These are phyloP conservation scores for Drosophila paranaensis DNA, from an alignment of 2,888 invertebrate species.

Conservation along the genomic window DNA sequence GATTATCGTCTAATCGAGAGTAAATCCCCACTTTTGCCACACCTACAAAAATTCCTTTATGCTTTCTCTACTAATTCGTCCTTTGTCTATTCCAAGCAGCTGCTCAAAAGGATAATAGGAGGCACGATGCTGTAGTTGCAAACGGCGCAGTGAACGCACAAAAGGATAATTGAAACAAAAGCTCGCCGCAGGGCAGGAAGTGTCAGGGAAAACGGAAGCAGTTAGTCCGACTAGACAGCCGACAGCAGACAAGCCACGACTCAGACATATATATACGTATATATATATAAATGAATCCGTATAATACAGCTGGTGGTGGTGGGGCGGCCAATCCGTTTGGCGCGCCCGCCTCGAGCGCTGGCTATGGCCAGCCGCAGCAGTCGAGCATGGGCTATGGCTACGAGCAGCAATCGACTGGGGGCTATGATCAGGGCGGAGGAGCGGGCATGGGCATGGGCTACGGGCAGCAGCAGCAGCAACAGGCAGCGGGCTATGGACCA, in stretches of 20 bases:
- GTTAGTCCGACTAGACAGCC: slow-evolving; percentile 17
- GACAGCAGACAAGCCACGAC: slow-evolving; percentile 12
- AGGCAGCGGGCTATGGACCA: slow-evolving; percentile 74
- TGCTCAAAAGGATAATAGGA: slow-evolving; percentile 44
- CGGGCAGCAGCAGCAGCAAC: slow-evolving; percentile 52
- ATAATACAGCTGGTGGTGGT: slow-evolving; percentile 56
- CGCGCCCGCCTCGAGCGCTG: slow-evolving; percentile 54
- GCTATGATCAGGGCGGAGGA: slow-evolving; percentile 72
- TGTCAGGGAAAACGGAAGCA: slow-evolving; percentile 18
- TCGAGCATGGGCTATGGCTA: slow-evolving; percentile 69
- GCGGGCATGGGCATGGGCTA: slow-evolving; percentile 44
- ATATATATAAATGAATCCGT: slow-evolving; percentile 66
- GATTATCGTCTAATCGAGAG: neutral
- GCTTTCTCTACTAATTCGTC: slow-evolving; percentile 27
- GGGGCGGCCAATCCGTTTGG: slow-evolving; percentile 80
- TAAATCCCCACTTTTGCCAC: neutral
- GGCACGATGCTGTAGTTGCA: slow-evolving; percentile 45
- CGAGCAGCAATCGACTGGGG: slow-evolving; percentile 72
- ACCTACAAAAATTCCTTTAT: neutral
- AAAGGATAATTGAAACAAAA: slow-evolving; percentile 37
- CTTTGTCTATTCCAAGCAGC: slow-evolving; percentile 47
- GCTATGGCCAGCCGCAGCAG: slow-evolving; percentile 77
- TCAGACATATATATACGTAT: slow-evolving; percentile 27
- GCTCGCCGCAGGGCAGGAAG: slow-evolving; percentile 31
- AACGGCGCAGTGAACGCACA: slow-evolving; percentile 23